A percentile compares a stretch with the other conserved stretches of the same genome.
Conservation (phyloP, 2,797 vertebrate genomes). For the Coranthus polyacanthus region DNA sequence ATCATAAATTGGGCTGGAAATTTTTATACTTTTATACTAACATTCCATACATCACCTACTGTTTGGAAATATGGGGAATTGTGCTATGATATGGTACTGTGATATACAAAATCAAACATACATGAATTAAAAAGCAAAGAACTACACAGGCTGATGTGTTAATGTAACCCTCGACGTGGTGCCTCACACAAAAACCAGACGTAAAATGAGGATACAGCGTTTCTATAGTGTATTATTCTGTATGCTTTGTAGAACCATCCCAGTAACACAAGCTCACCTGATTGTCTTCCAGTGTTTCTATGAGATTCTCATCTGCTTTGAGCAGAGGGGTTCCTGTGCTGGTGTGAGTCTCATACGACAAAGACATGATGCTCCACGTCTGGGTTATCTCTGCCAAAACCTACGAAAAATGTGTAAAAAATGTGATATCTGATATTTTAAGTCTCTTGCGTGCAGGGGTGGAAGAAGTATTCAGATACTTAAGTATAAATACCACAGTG, state of each 20-base stretch:
- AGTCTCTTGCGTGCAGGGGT: no score
- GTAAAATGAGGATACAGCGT: neutral
- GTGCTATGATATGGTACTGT: no score
- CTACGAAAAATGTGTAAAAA: constrained; percentile 52
- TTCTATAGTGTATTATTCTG: neutral
- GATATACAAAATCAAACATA: no score
- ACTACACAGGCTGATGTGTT: no score
- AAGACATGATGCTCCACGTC: constrained; percentile 83
- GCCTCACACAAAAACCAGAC: neutral
- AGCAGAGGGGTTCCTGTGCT: constrained; percentile 81
- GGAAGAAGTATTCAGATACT: neutral
- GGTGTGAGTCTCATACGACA: constrained; percentile 82
- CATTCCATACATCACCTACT: no score
- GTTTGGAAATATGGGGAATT: no score
- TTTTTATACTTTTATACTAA: no score
- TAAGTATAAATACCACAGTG: no score
- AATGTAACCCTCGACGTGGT: no score
- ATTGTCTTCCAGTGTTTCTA: constrained; percentile 88
- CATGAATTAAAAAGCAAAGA: no score
- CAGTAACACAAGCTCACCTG: constrained; percentile 67
- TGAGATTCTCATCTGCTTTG: constrained; percentile 88
- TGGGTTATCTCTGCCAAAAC: constrained; percentile 84
- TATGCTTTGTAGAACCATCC: neutral
- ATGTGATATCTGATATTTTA: neutral
- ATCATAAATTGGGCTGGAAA: no score